phyloP scores from a whole-genome alignment of 2,113 vertebrate species.

The Silurus glanis region DNA sequence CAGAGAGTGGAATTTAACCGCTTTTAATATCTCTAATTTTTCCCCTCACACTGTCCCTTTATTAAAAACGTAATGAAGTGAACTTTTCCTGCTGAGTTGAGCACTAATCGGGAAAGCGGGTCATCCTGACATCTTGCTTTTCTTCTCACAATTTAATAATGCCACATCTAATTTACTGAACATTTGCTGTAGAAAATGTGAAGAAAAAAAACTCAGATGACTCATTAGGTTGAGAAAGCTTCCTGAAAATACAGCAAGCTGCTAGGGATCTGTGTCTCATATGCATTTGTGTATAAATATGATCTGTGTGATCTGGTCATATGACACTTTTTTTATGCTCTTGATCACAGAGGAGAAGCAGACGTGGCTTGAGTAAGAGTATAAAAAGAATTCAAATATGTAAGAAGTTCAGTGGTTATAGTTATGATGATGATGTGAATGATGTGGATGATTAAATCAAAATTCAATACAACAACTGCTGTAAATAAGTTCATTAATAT shows the following conservation, averaged over 20 bases:
- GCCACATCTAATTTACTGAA: background rate
- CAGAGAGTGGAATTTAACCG: background rate
- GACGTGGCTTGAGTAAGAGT: no score
- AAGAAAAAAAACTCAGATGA: background rate
- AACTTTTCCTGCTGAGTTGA: slow-evolving; percentile 12
- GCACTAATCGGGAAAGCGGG: slow-evolving; percentile 2
- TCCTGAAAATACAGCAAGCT: background rate
- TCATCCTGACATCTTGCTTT: background rate
- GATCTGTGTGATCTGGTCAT: no score
- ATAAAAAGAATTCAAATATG: no score
- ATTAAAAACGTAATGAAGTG: background rate
- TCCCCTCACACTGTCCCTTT: background rate
- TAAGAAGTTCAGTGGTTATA: no score
- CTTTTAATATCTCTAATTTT: background rate
- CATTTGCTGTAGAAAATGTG: background rate
- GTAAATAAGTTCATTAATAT: no score
- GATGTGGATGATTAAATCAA: no score
- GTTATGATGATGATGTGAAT: no score
- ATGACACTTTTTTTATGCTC: no score
- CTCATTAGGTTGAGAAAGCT: background rate
- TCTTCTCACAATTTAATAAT: background rate
- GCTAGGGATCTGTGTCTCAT: background rate
- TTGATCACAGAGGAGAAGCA: no score
- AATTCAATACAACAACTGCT: no score
- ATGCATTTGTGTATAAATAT: no score